Conservation (phyloP, 2,888 invertebrate species). For the Tetragnatha montana region DNA sequence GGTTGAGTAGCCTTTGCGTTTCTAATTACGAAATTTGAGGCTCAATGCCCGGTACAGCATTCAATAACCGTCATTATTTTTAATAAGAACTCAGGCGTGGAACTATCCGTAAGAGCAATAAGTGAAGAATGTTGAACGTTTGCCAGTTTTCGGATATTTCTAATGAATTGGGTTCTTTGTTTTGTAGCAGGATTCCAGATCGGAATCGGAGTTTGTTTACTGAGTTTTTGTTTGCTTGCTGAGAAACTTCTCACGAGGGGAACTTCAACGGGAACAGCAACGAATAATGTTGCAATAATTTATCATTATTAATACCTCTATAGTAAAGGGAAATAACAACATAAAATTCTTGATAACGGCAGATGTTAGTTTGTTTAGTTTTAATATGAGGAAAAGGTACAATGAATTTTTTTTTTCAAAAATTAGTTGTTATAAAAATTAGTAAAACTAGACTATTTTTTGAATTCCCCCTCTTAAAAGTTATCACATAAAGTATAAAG, state of each 20-base stretch:
- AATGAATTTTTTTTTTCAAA: background rate
- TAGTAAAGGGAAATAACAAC: background rate
- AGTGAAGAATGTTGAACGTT: conserved; percentile 36
- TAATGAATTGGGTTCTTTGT: conserved; percentile 49
- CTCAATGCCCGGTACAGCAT: conserved; percentile 16
- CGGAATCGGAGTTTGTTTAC: conserved; percentile 42
- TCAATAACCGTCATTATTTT: conserved; percentile 31
- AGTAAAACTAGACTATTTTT: no score
- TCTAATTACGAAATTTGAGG: conserved; percentile 27
- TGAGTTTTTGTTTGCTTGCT: background rate
- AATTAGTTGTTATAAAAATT: no score
- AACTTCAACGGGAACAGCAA: background rate
- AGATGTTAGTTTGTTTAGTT: background rate
- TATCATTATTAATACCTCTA: background rate
- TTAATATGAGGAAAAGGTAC: background rate
- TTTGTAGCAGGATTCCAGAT: conserved; percentile 8
- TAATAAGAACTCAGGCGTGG: conserved; percentile 20
- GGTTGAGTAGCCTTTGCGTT: background rate
- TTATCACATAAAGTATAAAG: no score
- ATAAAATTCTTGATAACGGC: background rate
- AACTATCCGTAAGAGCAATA: background rate
- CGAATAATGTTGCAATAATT: background rate
- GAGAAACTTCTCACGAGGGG: background rate
- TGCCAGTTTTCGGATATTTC: conserved; percentile 45
- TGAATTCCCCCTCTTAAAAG: no score